Evolutionary conservation across 1,140 invertebrate species (phyloP), one percentile per base, ranked within the genome.

Genomic region (Micrasema minimum): DNA sequence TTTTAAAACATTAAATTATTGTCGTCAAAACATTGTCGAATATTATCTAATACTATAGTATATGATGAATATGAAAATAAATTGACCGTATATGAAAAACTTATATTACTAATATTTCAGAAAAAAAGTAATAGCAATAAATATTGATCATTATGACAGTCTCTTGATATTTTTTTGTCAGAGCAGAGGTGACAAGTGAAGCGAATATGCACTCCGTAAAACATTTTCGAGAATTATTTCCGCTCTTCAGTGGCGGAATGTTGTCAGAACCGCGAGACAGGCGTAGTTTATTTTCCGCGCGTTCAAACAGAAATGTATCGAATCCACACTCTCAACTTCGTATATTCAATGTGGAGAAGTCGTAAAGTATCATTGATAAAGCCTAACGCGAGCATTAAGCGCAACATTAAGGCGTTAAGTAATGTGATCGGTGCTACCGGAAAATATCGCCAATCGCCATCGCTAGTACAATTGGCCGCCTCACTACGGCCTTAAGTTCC

Each of bases 401-500:
- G 23, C 12, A 16, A 20, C 55, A 59, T 59, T 59, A 59, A n/a
- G 55, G 55, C 12, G 55, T 59, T 41, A 59, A 41, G 55, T 59
- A 59, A 59, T 59, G 55, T 10, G 55, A 59, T 59, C 26, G 18
- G 55, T n/a, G 55, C 55, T 59, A 59, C 55, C 55, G 55, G 55
- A 59, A 38, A 38, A 38, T 59, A 59, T 59, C n/a, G n/a, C n/a
- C n/a, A n/a, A n/a, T n/a, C n/a, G n/a, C n/a, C n/a, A 31, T 31
- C 55, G 26, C 12, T 14, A 41, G 31, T 59, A 26, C 9, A 16
- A 59, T 37, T 16, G 14, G 31, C 35, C 31, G 14, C 18, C 22
- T 53, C 12, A 26, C 50, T 7, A 22, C 50, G 6, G 50, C 18
- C 50, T 26, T 18, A 55, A 59, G 23, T 59, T 59, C 23, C 55